phyloP scores from a whole-genome alignment of 1,140 invertebrate species.

The Diabrotica undecimpunctata region DNA sequence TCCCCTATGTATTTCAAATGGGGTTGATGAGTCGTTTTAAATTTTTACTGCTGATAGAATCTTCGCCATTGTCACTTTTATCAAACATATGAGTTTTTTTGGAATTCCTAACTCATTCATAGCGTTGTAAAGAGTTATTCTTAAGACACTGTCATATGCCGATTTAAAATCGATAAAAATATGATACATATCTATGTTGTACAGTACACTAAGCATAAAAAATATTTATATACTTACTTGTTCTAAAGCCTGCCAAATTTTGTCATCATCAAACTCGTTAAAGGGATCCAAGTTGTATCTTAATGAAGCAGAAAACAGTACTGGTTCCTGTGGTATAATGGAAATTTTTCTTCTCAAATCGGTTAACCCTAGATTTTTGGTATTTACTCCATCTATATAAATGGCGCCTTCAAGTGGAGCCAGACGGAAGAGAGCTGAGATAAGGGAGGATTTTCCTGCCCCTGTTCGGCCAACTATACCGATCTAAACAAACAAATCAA shows the following conservation, averaged over 20 bases:
- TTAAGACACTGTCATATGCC: too few relatives aligned
- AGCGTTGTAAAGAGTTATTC: too few relatives aligned
- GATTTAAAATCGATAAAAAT: too few relatives aligned
- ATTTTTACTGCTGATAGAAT: too few relatives aligned
- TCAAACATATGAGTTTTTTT: too few relatives aligned
- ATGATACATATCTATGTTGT: too few relatives aligned
- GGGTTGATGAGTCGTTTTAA: too few relatives aligned
- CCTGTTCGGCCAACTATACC: slow-evolving; percentile 71
- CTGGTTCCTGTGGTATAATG: slow-evolving; percentile 80
- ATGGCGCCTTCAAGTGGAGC: slow-evolving; percentile 62
- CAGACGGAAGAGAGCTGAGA: slow-evolving; percentile 68
- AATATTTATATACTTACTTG: slow-evolving; percentile 50
- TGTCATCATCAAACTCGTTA: slow-evolving; percentile 63
- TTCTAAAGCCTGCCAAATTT: slow-evolving; percentile 77
- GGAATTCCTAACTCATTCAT: too few relatives aligned
- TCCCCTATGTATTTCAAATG: too few relatives aligned
- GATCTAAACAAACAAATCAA: slow-evolving; percentile 40
- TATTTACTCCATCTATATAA: slow-evolving; percentile 66
- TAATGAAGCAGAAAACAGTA: slow-evolving; percentile 72
- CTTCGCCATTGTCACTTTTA: too few relatives aligned
- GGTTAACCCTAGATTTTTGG: slow-evolving; percentile 59
- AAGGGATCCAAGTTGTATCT: slow-evolving; percentile 84
- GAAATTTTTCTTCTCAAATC: slow-evolving; percentile 69
- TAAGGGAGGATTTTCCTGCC: slow-evolving; percentile 78
- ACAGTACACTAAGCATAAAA: too few relatives aligned